Evolutionary conservation across 1,140 invertebrate species (phyloP), one percentile per base, ranked within the genome.

Genomic region (Schlechtendalia chinensis): DNA sequence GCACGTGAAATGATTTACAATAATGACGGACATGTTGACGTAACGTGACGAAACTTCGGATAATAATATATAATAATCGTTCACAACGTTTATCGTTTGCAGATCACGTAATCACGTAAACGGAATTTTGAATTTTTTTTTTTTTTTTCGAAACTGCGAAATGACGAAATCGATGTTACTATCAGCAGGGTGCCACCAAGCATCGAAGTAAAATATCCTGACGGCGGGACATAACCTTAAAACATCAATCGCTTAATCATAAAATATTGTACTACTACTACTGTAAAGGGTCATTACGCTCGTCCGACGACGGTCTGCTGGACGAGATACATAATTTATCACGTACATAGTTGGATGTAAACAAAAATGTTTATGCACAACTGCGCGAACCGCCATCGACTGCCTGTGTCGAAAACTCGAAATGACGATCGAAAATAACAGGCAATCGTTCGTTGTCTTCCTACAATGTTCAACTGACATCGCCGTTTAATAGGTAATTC

Each of bases 211-310:
- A 69, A 69, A 69, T 69, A 10, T 71, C 47, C 27, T 32, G 17
- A 53, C 47, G 8, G 6, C 5, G 1, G 10, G 10, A 5, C 47
- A 54, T 71, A 71, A 71, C 69, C 69, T 71, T 19, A 53, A 71
- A 19, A 54, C 10, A 29, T 53, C 24, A 19, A 71, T 71, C 24
- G 16, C 2, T 14, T 27, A 53, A 71, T 71, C 69, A 11, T n/a
- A 22, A 53, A 16, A 4, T 53, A 53, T 14, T 71, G 8, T 39
- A 39, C 32, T 39, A 39, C 32, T 39, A 39, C 5, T 4, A n/a
- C n/a, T n/a, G n/a, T n/a, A n/a, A n/a, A 24, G 69, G 69, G 69
- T 72, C 69, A 72, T 72, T 69, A 69, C 10, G 50, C 50, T n/a
- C n/a, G n/a, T n/a, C n/a, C n/a, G n/a, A n/a, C n/a, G n/a, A n/a